phyloP scores from a whole-genome alignment of 2,797 vertebrate genomes.

The Spizella passerina region DNA sequence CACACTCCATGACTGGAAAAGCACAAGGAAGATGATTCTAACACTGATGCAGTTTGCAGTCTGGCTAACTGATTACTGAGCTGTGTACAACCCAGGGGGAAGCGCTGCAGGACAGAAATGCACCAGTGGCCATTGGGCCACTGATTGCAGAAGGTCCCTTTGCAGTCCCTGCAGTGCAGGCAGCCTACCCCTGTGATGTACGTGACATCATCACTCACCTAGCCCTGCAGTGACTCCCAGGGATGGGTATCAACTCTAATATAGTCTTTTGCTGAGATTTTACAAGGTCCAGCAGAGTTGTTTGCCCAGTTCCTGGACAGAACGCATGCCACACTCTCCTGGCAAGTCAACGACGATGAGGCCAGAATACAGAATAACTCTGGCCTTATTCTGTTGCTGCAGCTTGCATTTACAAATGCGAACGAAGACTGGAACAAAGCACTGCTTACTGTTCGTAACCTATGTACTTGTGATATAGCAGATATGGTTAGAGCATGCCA shows the following conservation, averaged over 20 bases:
- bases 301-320: not conserved
- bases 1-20: not conserved
- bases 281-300: not conserved
- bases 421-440: not conserved
- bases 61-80: not conserved
- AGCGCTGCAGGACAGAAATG: not conserved
- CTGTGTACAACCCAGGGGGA: not conserved
- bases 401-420: not conserved
- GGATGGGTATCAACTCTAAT: not conserved
- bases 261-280: not conserved
- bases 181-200: not conserved
- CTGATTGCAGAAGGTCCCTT: not conserved
- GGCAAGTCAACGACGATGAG: not conserved
- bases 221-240: not conserved
- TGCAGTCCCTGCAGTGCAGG: not conserved
- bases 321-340: not conserved
- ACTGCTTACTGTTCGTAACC: not conserved
- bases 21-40: not conserved
- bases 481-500: not conserved
- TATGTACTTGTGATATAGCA: not conserved
- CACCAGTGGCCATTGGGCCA: accelerated
- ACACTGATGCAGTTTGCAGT: not conserved
- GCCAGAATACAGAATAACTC: not conserved
- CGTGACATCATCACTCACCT: not conserved
- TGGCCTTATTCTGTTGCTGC: not conserved